phyloP scores from a whole-genome alignment of 2,113 vertebrate species.

The Vidua macroura region DNA sequence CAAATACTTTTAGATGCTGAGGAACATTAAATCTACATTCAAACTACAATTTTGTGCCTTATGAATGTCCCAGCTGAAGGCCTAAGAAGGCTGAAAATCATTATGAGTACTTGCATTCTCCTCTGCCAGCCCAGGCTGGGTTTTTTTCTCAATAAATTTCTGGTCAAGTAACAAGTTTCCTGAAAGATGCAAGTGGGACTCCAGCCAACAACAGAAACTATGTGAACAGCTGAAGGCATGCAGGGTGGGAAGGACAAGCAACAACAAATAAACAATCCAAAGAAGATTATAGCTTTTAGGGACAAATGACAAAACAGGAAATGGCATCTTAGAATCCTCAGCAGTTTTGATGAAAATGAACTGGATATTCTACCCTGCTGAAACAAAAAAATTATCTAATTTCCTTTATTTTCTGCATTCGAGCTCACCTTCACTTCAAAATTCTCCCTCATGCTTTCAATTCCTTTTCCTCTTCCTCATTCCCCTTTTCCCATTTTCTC shows the following conservation, averaged over 20 bases:
- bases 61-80: background rate
- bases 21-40: background rate
- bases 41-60: background rate
- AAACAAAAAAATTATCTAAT: background rate
- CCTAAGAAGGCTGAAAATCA: slow-evolving; percentile 10
- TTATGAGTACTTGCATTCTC: background rate
- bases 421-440: background rate
- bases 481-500: background rate
- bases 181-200: background rate
- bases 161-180: slow-evolving; percentile 14
- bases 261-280: background rate
- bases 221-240: background rate
- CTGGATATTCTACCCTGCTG: background rate
- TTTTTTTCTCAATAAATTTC: slow-evolving; percentile 18
- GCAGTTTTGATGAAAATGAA: background rate
- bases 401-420: background rate
- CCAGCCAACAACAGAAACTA: background rate
- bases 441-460: background rate
- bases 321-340: background rate
- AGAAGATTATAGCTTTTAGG: background rate
- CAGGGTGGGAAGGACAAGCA: background rate
- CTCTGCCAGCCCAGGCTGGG: background rate
- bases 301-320: background rate
- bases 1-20: background rate
- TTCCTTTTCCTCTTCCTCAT: background rate